These are phyloP conservation scores for Phataginus tricuspis DNA, from an alignment of 2,797 vertebrate species.

Conservation along the genomic window DNA sequence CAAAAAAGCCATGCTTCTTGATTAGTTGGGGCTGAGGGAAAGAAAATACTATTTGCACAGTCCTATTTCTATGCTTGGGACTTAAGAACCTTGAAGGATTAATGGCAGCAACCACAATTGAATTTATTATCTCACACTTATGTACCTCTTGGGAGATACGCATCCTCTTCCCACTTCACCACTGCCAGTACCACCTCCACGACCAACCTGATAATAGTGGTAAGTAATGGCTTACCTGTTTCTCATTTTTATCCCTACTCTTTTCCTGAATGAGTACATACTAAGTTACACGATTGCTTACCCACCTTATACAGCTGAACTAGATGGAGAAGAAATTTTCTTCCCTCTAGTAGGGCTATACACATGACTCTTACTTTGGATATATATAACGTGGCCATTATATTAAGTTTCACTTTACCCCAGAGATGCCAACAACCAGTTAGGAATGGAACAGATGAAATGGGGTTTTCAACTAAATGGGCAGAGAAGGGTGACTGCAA, in stretches of 20 bases:
- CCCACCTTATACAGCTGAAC: not conserved
- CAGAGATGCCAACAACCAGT: not conserved
- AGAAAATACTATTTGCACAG: not conserved
- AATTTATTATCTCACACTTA: not conserved
- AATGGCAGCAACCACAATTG: not conserved
- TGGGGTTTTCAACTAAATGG: not conserved
- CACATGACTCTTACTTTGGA: not conserved
- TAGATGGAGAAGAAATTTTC: not conserved
- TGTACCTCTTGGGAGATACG: not conserved
- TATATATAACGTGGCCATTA: not conserved
- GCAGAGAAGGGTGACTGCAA: not conserved
- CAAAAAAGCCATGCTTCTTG: not conserved
- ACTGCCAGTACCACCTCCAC: not conserved
- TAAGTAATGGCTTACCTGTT: not conserved
- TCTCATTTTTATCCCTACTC: not conserved
- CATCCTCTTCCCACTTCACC: not conserved
- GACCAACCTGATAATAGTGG: slow-evolving; percentile 7
- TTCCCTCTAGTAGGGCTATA: not conserved
- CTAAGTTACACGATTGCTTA: not conserved
- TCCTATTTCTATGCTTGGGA: not conserved
- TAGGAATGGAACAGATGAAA: not conserved
- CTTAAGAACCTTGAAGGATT: not conserved
- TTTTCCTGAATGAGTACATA: slow-evolving; percentile 1
- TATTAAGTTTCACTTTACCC: not conserved
- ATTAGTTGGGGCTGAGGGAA: not conserved